phyloP scores from a whole-genome alignment of 2,797 vertebrate species.

The Poeciliopsis infans region DNA sequence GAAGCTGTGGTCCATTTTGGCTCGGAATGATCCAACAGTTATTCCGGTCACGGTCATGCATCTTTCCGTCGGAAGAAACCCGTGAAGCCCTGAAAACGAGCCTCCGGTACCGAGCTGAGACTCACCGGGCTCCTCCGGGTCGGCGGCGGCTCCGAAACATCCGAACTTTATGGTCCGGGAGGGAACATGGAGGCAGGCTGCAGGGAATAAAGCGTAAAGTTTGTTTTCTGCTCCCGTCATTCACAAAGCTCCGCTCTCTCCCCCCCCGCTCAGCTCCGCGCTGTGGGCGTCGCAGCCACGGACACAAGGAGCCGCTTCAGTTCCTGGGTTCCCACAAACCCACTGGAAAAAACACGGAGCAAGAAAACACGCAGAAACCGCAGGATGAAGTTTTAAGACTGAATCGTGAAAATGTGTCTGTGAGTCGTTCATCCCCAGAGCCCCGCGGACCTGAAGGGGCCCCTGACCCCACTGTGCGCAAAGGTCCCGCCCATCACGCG shows the following conservation, averaged over 20 bases:
- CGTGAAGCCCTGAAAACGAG: slow-evolving; percentile 48
- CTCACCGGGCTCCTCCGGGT: slow-evolving; percentile 51
- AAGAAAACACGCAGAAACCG: not conserved
- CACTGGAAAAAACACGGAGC: not conserved
- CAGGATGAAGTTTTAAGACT: not conserved
- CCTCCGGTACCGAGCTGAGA: slow-evolving; percentile 26
- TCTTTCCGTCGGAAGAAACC: slow-evolving; percentile 49
- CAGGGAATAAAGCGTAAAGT: slow-evolving; percentile 55
- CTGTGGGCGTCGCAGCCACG: slow-evolving; percentile 72
- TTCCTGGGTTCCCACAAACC: slow-evolving; percentile 40
- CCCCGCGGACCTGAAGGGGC: slow-evolving; percentile 28
- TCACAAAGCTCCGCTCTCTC: slow-evolving; percentile 80
- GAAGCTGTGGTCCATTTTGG: slow-evolving; percentile 19
- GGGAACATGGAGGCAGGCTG: slow-evolving; percentile 9
- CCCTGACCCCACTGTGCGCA: slow-evolving; percentile 53
- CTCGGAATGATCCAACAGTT: slow-evolving; percentile 47
- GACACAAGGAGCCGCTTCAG: slow-evolving; percentile 43
- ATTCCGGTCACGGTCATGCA: slow-evolving; percentile 77
- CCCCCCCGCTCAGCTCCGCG: slow-evolving; percentile 39
- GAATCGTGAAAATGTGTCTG: not conserved
- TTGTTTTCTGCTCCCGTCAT: slow-evolving; percentile 72
- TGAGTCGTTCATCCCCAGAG: slow-evolving; percentile 1
- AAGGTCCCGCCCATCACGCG: slow-evolving; percentile 2
- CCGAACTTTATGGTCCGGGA: not conserved
- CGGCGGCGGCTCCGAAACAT: slow-evolving; percentile 16